phyloP scores from a whole-genome alignment of 2,888 invertebrate species.

The Crematogaster levior region DNA sequence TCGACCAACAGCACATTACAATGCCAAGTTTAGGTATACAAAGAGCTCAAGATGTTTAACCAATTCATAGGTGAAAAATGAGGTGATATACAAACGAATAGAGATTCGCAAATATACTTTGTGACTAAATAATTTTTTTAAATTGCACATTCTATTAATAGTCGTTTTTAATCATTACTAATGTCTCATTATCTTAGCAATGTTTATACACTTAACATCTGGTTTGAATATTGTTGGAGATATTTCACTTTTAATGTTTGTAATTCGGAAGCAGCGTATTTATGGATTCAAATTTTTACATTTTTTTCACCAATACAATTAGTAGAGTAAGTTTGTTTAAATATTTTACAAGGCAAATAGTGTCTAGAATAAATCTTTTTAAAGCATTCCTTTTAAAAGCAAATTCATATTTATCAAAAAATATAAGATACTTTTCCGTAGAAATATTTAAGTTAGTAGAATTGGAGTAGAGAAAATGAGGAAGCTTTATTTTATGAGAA shows the following conservation, averaged over 20 bases:
- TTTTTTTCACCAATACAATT: not conserved
- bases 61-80: not conserved
- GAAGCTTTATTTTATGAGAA: not conserved
- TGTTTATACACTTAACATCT: not conserved
- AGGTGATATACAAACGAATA: not conserved
- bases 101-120: not conserved
- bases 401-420: no score
- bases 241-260: not conserved
- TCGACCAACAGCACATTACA: conserved; percentile 5
- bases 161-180: not conserved
- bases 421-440: not conserved
- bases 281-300: not conserved
- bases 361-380: not conserved
- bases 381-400: not conserved
- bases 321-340: not conserved
- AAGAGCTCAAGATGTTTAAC: not conserved
- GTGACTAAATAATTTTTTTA: not conserved
- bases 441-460: not conserved
- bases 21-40: not conserved
- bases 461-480: not conserved
- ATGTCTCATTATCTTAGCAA: not conserved
- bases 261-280: not conserved
- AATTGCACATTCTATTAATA: not conserved
- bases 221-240: not conserved
- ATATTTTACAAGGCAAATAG: not conserved